phyloP scores from a whole-genome alignment of 2,797 vertebrate genomes.

The Taenioides sp. region DNA sequence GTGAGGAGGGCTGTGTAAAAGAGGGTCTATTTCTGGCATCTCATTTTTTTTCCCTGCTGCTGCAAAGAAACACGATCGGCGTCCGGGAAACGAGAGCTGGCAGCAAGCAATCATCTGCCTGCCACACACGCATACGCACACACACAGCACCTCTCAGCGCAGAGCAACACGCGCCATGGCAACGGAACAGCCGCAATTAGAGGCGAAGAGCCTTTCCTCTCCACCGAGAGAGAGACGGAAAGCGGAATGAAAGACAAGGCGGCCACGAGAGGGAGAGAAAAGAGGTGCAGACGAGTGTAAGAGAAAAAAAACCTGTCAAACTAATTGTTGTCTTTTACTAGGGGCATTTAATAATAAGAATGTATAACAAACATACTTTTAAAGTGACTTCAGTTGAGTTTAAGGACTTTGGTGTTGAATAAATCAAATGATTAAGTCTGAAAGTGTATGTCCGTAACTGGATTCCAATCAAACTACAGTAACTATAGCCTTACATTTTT shows the following conservation, averaged over 20 bases:
- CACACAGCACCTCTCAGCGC: conserved; percentile 64
- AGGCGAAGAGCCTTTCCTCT: conserved; percentile 78
- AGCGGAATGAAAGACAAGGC: conserved; percentile 68
- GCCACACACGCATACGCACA: conserved; percentile 53
- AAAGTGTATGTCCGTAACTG: too few species aligned
- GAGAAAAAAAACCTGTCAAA: conserved; percentile 1
- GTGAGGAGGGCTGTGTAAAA: conserved; percentile 69
- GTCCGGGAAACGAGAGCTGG: conserved; percentile 79
- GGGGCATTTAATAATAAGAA: neutral
- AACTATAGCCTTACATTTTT: too few species aligned
- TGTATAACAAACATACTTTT: neutral
- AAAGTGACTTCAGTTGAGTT: neutral
- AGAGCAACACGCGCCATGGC: conserved; percentile 76
- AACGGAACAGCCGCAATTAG: conserved; percentile 80
- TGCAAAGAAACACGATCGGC: conserved; percentile 77
- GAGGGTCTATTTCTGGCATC: conserved; percentile 76
- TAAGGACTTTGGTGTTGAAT: too few species aligned
- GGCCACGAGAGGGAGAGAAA: conserved; percentile 46
- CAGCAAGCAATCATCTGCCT: conserved; percentile 78
- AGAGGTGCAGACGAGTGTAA: conserved; percentile 3
- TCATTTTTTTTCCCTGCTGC: conserved; percentile 66
- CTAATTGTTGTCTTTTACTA: neutral
- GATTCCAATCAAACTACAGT: too few species aligned
- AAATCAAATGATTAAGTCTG: too few species aligned
- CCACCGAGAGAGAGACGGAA: conserved; percentile 73